Evolutionary conservation across 2,797 vertebrate genomes (phyloP).

Genomic region (Falco novaeseelandiae): DNA sequence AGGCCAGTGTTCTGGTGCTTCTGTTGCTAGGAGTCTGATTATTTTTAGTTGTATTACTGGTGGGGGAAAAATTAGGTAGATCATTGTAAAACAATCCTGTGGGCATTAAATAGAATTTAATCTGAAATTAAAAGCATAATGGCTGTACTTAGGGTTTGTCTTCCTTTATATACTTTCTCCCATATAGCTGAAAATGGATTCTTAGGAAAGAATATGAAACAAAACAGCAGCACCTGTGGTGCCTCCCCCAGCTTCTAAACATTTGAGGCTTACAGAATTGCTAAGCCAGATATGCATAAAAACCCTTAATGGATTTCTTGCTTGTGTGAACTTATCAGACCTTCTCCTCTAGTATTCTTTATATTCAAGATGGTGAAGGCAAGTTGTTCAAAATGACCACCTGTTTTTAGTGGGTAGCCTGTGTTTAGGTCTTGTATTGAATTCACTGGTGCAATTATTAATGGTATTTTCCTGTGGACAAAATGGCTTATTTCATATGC

Average conservation of each 20-base stretch:
- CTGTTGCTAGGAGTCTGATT: background rate
- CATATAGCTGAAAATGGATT: background rate
- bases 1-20: background rate
- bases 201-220: background rate
- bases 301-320: background rate
- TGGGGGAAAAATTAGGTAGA: background rate
- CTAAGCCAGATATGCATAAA: background rate
- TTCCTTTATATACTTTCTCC: background rate
- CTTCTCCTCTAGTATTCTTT: background rate
- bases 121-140: background rate
- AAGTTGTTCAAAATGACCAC: background rate
- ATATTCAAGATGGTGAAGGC: background rate
- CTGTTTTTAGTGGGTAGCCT: background rate
- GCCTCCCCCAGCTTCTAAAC: background rate
- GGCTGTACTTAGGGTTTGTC: background rate
- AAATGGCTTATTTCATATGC: rapidly evolving
- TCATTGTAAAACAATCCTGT: background rate
- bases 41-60: background rate
- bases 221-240: background rate
- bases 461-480: background rate
- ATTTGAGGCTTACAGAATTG: background rate
- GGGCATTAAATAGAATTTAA: background rate
- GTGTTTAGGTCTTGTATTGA: background rate
- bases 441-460: background rate
- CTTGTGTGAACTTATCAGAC: background rate